Conservation (phyloP, 1,140 invertebrate species). For the Scaptomyza montana region DNA sequence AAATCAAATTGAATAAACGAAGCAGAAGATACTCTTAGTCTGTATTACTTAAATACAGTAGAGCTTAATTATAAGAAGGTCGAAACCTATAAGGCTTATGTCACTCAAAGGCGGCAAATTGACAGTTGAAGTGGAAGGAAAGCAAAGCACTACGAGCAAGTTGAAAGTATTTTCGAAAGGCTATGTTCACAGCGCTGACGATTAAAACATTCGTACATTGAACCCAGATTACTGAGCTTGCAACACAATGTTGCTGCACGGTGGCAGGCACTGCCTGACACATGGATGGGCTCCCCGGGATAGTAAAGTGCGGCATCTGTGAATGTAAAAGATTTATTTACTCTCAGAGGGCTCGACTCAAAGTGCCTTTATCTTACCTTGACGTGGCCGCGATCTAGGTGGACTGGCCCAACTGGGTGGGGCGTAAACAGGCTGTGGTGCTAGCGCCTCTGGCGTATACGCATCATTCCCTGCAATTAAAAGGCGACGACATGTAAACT, state of each 20-base stretch:
- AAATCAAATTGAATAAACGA: conserved; percentile 3
- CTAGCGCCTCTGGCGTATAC: not conserved
- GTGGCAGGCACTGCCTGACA: conserved; percentile 45
- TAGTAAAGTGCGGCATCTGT: conserved; percentile 46
- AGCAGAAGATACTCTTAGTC: not conserved
- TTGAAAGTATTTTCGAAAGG: conserved; percentile 50
- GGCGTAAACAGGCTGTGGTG: not conserved
- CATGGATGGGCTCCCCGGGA: conserved; percentile 39
- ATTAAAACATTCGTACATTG: conserved; percentile 58
- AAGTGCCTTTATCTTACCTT: conserved; percentile 16
- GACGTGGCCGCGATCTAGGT: not conserved
- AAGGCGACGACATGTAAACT: conserved; percentile 58
- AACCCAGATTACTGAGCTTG: conserved; percentile 26
- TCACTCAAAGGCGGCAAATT: conserved; percentile 3
- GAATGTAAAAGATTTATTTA: conserved; percentile 1
- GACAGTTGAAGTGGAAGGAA: not conserved
- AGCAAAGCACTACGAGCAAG: conserved; percentile 49
- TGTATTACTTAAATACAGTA: not conserved
- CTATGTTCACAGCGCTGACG: conserved; percentile 42
- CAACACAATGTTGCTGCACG: conserved; percentile 52
- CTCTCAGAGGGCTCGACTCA: not conserved
- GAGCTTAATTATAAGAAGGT: conserved; percentile 34
- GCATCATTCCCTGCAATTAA: conserved; percentile 61
- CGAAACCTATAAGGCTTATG: conserved; percentile 16
- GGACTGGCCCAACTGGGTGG: not conserved